Percentiles rank a stretch among this genome's conserved stretches.
phyloP scores from a whole-genome alignment of 2,888 invertebrate genomes.

The Hoplodrina ambigua region DNA sequence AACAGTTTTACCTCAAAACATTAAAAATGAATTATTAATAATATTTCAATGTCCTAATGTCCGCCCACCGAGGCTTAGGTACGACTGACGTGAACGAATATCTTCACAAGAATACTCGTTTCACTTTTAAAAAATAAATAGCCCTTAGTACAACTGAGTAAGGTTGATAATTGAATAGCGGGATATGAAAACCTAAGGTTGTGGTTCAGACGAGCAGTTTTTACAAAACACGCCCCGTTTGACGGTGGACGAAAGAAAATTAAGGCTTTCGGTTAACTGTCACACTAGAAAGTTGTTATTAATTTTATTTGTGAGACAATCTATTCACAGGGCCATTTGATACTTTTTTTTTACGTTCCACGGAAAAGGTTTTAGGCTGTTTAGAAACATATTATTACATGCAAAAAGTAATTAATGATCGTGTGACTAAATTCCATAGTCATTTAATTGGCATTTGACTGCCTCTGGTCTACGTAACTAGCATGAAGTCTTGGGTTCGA shows the following conservation, averaged over 20 bases:
- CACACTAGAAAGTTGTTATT: conserved; percentile 79
- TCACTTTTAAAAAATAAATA: not conserved
- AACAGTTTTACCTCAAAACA: conserved; percentile 63
- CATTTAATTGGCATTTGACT: not conserved
- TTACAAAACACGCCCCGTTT: conserved; percentile 73
- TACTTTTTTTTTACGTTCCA: conserved; percentile 36
- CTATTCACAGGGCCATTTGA: conserved; percentile 35
- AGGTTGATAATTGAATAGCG: conserved; percentile 18
- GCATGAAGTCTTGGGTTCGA: too few relatives aligned
- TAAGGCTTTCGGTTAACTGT: conserved; percentile 80
- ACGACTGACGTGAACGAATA: conserved; percentile 75
- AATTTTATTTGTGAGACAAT: conserved; percentile 71
- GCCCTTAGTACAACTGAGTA: fast-evolving
- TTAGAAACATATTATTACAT: conserved; percentile 40
- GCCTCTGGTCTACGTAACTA: too few relatives aligned
- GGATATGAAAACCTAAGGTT: conserved; percentile 47
- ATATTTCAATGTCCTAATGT: conserved; percentile 71
- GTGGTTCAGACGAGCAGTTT: conserved; percentile 66
- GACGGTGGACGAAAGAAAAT: conserved; percentile 74
- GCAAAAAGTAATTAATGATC: conserved; percentile 9
- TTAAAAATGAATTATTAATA: conserved; percentile 65
- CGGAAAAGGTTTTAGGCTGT: conserved; percentile 19
- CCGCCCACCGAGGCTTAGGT: conserved; percentile 79
- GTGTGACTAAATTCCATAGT: not conserved
- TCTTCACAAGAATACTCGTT: conserved; percentile 58